Conservation (phyloP, 2,113 vertebrate genomes). For the Lonchura striata region DNA sequence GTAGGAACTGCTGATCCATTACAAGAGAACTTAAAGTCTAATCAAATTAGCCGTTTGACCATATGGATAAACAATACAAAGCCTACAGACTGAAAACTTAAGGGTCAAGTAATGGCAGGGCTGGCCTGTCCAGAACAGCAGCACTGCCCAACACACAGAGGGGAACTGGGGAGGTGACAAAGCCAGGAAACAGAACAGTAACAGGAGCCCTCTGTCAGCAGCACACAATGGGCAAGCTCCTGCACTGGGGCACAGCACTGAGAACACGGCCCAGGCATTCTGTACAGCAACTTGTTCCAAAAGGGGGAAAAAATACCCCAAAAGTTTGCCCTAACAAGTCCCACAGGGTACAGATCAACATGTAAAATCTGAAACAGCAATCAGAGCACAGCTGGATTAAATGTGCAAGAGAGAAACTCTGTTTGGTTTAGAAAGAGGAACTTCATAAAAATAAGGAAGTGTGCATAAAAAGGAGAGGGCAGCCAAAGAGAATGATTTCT, state of each 20-base stretch:
- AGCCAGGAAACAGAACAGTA: background rate
- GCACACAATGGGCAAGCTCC: background rate
- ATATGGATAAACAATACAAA: background rate
- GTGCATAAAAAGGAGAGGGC: background rate
- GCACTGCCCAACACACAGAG: accelerated
- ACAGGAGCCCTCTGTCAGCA: background rate
- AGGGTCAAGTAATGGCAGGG: background rate
- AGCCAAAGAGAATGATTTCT: background rate
- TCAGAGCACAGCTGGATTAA: background rate
- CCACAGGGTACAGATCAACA: background rate
- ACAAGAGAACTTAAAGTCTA: background rate
- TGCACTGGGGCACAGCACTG: background rate
- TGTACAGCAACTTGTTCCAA: background rate
- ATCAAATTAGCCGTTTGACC: background rate
- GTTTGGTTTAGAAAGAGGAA: background rate
- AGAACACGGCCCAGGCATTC: background rate
- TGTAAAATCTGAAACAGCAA: background rate
- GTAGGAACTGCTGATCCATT: background rate
- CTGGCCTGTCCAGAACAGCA: background rate
- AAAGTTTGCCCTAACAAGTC: background rate
- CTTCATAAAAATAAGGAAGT: conserved; percentile 4
- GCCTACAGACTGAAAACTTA: background rate
- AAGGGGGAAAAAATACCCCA: background rate
- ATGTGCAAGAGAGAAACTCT: background rate
- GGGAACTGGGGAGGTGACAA: background rate